phyloP scores from a whole-genome alignment of 2,797 vertebrate species.

The Poeciliopsis infans region DNA sequence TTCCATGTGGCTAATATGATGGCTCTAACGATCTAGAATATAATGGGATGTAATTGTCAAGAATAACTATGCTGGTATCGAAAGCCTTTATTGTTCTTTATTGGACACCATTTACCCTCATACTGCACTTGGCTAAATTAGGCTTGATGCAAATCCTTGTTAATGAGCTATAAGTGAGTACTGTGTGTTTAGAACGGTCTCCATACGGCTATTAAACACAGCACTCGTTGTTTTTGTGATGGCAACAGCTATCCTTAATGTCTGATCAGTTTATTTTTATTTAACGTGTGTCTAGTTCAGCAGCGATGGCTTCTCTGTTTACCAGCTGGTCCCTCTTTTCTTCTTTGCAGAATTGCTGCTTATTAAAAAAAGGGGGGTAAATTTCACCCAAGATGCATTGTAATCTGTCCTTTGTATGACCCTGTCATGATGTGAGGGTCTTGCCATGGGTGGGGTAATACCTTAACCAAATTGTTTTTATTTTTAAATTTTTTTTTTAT shows the following conservation, averaged over 20 bases:
- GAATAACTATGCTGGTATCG: slow-evolving; percentile 57
- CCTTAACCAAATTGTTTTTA: slow-evolving; percentile 19
- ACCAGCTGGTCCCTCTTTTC: slow-evolving; percentile 64
- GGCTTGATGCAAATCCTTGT: slow-evolving; percentile 73
- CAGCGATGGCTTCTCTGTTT: slow-evolving; percentile 51
- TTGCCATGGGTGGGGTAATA: slow-evolving; percentile 56
- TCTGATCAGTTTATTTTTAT: slow-evolving; percentile 66
- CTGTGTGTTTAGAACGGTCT: slow-evolving; percentile 67
- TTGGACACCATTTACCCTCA: slow-evolving; percentile 70
- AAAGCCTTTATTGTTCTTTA: slow-evolving; percentile 76
- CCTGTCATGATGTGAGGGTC: slow-evolving; percentile 57
- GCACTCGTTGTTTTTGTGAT: slow-evolving; percentile 41
- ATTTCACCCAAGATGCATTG: slow-evolving; percentile 72
- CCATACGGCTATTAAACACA: slow-evolving; percentile 56
- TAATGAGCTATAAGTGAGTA: slow-evolving; percentile 67
- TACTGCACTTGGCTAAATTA: slow-evolving; percentile 72
- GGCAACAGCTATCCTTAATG: slow-evolving; percentile 44
- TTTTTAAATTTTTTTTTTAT: slow-evolving; percentile 6
- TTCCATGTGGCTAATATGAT: slow-evolving; percentile 71
- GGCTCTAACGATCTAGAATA: slow-evolving; percentile 60
- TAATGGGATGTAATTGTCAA: slow-evolving; percentile 72
- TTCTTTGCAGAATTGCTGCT: slow-evolving; percentile 47
- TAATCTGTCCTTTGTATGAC: slow-evolving; percentile 75
- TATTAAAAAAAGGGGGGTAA: slow-evolving; percentile 44
- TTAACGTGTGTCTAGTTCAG: slow-evolving; percentile 50